A percentile compares a stretch with the other conserved stretches of the same genome.
Conservation (phyloP, 2,888 invertebrate genomes). For the Dynastes hyllus region DNA sequence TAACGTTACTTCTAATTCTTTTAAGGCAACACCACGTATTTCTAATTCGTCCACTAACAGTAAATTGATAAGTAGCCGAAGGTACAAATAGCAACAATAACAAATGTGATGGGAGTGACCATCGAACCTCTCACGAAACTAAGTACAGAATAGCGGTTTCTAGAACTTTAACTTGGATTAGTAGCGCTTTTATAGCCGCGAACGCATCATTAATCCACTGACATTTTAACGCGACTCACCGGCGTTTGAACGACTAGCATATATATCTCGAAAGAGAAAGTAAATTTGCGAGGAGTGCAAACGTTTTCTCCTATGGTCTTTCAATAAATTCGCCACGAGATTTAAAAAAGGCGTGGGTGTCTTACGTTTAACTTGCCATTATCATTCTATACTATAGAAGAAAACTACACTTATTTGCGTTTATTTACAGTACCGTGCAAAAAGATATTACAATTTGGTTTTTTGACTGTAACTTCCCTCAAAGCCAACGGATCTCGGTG, state of each 20-base stretch:
- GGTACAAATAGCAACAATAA: constrained; percentile 37
- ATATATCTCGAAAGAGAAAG: constrained; percentile 43
- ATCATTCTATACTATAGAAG: neutral
- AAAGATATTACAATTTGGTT: too few relatives aligned
- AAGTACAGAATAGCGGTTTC: constrained; percentile 38
- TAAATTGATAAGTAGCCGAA: constrained; percentile 36
- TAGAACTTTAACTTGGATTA: constrained; percentile 22
- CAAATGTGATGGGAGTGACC: constrained; percentile 30
- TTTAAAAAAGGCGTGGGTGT: constrained; percentile 36
- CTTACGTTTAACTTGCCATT: constrained; percentile 4
- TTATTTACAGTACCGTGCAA: neutral
- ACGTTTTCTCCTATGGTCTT: constrained; percentile 36
- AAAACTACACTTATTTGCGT: neutral
- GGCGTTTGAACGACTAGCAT: constrained; percentile 8
- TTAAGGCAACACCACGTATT: constrained; percentile 17
- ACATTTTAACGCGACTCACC: constrained; percentile 25
- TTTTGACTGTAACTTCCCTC: too few relatives aligned
- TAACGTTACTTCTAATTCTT: constrained; percentile 33
- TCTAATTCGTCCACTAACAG: constrained; percentile 24
- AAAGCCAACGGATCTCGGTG: too few relatives aligned
- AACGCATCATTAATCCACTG: constrained; percentile 22
- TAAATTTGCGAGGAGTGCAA: constrained; percentile 31
- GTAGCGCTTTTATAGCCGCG: constrained; percentile 22
- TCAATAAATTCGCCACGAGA: constrained; percentile 38
- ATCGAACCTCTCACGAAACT: constrained; percentile 28